Evolutionary conservation across 2,113 vertebrate species (phyloP), one percentile per base, ranked within the genome.

Genomic region (Upupa epops): DNA sequence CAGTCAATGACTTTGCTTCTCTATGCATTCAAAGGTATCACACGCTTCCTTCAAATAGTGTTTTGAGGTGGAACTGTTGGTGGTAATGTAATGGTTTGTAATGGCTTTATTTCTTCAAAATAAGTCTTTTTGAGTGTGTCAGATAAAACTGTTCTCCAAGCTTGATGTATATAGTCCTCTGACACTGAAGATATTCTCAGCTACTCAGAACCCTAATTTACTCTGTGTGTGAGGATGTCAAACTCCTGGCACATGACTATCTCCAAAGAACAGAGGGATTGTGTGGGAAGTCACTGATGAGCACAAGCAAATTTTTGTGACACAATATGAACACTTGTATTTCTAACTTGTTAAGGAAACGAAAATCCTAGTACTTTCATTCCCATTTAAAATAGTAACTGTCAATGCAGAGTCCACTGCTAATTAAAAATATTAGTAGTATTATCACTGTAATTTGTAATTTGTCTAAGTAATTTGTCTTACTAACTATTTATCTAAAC

Each of bases 381-480:
- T 83, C 15, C 15, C 24, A 36, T 22, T 51, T 80, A 77, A 56
- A 58, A 77, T 40, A 46, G 31, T 56, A 81, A 42, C 29, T 81
- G 61, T 10, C 40, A 20, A 37, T 29, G 21, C 25, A 68, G 51
- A 76, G 28, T 60, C 45, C 45, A 21, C 56, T 60, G 61, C 37
- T 94, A 78, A 81, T 90, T 94, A 92, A 69, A 88, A 83, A 26
- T 91, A 36, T 55, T 60, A 66, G 26, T 48, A 29, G 18, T 56
- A 12, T 45, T 42, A 80, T 40, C 45, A 54, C 45, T 29, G 32
- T 75, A 49, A n/a, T n/a, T n/a, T n/a, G n/a, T n/a, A n/a, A n/a
- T n/a, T n/a, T n/a, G 56, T 19, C 61, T 54, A 54, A 78, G 21
- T 72, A 49, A 86, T 84, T 86, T 86, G 12, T 48, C 20, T 79